Conservation (phyloP, 1,140 invertebrate species). For the Tyrophagus putrescentiae region DNA sequence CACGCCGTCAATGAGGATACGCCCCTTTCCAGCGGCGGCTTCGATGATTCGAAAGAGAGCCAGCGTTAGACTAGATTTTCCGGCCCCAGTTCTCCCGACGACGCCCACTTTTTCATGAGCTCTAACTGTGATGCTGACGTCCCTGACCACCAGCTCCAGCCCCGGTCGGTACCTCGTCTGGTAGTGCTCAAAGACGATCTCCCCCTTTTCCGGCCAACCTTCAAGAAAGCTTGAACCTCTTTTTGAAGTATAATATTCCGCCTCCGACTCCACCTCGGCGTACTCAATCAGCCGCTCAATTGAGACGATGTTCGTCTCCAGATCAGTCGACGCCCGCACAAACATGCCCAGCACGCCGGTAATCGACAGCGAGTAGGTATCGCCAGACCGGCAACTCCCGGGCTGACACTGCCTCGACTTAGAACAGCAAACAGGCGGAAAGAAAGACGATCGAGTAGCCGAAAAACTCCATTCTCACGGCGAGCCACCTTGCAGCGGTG, state of each 20-base stretch:
- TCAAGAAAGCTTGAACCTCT: constrained; percentile 29
- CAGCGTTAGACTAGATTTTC: constrained; percentile 34
- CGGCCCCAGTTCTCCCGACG: constrained; percentile 42
- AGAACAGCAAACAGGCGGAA: constrained; percentile 70
- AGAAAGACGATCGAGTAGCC: constrained; percentile 33
- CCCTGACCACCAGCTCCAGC: constrained; percentile 59
- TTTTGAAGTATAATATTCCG: constrained; percentile 33
- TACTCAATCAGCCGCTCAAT: constrained; percentile 49
- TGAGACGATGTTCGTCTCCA: constrained; percentile 49
- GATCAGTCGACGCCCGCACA: constrained; percentile 43
- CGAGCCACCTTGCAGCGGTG: constrained; percentile 32
- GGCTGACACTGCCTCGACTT: constrained; percentile 46
- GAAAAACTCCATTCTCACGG: constrained; percentile 33
- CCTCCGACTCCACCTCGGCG: constrained; percentile 47
- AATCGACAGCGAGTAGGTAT: constrained; percentile 74
- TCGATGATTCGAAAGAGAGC: constrained; percentile 51
- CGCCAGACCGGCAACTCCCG: constrained; percentile 70
- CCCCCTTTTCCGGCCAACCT: constrained; percentile 55
- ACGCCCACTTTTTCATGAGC: constrained; percentile 67
- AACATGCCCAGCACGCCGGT: constrained; percentile 43
- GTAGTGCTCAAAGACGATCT: constrained; percentile 57
- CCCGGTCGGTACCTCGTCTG: constrained; percentile 62
- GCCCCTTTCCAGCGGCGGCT: constrained; percentile 46
- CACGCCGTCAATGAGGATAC: constrained; percentile 62
- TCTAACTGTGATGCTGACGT: constrained; percentile 50